Conservation (phyloP, 1,140 invertebrate species). For the Danaus plexippus region DNA sequence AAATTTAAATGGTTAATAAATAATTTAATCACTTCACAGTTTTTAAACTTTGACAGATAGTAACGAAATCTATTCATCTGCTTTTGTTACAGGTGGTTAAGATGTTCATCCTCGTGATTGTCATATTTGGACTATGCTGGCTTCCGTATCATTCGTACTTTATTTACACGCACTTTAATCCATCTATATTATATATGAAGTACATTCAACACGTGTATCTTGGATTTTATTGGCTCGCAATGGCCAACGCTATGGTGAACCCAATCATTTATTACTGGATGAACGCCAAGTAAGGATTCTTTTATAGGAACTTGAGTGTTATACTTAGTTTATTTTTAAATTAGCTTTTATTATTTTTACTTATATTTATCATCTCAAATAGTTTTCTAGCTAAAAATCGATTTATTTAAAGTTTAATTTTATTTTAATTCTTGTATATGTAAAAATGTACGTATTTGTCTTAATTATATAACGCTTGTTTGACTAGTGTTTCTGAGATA, state of each 20-base stretch:
- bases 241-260: constrained; percentile 94
- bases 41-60: too few species aligned
- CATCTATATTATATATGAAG: constrained; percentile 77
- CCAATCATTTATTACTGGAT: constrained; percentile 95
- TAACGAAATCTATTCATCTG: not conserved
- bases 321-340: too few species aligned
- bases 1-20: too few species aligned
- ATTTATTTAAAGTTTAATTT: too few species aligned
- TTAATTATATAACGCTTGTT: too few species aligned
- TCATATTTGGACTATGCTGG: constrained; percentile 91
- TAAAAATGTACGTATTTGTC: too few species aligned
- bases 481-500: too few species aligned
- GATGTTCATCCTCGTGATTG: constrained; percentile 88
- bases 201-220: constrained; percentile 88
- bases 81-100: constrained; percentile 80
- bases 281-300: constrained; percentile 76
- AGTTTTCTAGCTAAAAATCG: too few species aligned
- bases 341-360: too few species aligned
- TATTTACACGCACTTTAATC: constrained; percentile 86
- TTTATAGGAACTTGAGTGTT: not conserved
- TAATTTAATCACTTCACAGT: too few species aligned
- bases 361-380: too few species aligned
- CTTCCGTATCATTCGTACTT: constrained; percentile 91
- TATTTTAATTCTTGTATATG: too few species aligned
- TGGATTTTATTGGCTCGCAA: constrained; percentile 91